Evolutionary conservation across 92 coral and sea anemone species (phyloP).

Genomic region (Phenganax marumi): DNA sequence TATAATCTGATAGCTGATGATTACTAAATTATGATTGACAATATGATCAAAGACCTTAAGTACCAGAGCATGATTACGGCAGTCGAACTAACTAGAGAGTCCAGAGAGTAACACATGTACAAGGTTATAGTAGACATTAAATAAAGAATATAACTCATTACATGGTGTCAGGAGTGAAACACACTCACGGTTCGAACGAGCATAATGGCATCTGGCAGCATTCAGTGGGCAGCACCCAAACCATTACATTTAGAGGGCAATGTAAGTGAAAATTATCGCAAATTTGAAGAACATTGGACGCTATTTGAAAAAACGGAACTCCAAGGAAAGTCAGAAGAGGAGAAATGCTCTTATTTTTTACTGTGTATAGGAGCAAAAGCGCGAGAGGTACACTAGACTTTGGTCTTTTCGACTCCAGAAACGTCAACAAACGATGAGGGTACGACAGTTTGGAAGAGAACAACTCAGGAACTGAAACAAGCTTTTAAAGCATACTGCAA

Average conservation of each 20-base stretch:
- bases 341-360: constrained; percentile 52
- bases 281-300: constrained; percentile 51
- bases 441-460: not conserved
- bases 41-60: too few species aligned
- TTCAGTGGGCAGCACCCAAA: constrained; percentile 56
- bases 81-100: too few species aligned
- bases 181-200: constrained; percentile 7
- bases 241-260: constrained; percentile 43
- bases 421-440: constrained; percentile 21
- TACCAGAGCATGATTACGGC: too few species aligned
- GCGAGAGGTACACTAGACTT: constrained; percentile 45
- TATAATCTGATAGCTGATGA: too few species aligned
- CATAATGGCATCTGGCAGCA: constrained; percentile 24
- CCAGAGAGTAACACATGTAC: too few species aligned
- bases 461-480: not conserved
- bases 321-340: constrained; percentile 46
- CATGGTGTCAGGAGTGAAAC: constrained; percentile 47
- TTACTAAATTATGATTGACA: too few species aligned
- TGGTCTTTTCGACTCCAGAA: constrained; percentile 50
- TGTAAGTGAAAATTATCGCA: constrained; percentile 51
- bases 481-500: constrained; percentile 6
- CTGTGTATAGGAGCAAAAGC: constrained; percentile 55
- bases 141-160: too few species aligned
- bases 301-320: too few species aligned
- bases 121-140: too few species aligned